A percentile compares a stretch with the other conserved stretches of the same genome.
phyloP scores from a whole-genome alignment of 2,888 invertebrate species.

The Nomada ruficornis region DNA sequence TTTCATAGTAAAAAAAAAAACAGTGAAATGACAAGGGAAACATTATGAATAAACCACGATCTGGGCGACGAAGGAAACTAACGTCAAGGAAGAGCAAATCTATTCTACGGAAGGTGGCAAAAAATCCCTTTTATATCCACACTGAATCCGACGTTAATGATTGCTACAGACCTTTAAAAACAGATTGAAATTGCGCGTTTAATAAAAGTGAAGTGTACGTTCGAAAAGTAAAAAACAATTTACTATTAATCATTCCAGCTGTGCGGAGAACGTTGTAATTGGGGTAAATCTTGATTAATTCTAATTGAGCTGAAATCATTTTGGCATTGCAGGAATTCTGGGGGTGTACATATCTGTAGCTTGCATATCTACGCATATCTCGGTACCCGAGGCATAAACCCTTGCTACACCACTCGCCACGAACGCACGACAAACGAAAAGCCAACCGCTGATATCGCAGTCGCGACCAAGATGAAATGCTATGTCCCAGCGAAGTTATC shows the following conservation, averaged over 20 bases:
- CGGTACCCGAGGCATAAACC: constrained; percentile 55
- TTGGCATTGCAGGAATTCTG: constrained; percentile 1
- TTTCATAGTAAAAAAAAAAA: no score
- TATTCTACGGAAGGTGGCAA: no score
- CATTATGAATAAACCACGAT: no score
- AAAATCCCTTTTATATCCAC: no score
- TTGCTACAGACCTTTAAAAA: no score
- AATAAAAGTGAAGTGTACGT: not conserved
- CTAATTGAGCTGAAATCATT: constrained; percentile 17
- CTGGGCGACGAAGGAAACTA: no score
- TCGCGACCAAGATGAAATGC: constrained; percentile 49
- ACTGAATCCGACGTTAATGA: no score
- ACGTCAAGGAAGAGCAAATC: no score
- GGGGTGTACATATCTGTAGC: constrained; percentile 21
- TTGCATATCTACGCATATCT: constrained; percentile 31
- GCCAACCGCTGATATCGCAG: constrained; percentile 53
- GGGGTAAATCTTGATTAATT: constrained; percentile 11
- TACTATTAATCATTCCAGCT: not conserved
- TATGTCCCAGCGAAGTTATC: constrained; percentile 39
- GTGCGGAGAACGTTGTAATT: not conserved
- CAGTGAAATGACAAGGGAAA: no score
- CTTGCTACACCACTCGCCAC: constrained; percentile 54
- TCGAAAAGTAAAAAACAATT: not conserved
- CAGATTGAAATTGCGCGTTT: no score
- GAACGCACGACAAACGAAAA: constrained; percentile 60